Evolutionary conservation across 1,140 invertebrate genomes (phyloP), one percentile per base, ranked within the genome.

Genomic region (Plodia interpunctella): DNA sequence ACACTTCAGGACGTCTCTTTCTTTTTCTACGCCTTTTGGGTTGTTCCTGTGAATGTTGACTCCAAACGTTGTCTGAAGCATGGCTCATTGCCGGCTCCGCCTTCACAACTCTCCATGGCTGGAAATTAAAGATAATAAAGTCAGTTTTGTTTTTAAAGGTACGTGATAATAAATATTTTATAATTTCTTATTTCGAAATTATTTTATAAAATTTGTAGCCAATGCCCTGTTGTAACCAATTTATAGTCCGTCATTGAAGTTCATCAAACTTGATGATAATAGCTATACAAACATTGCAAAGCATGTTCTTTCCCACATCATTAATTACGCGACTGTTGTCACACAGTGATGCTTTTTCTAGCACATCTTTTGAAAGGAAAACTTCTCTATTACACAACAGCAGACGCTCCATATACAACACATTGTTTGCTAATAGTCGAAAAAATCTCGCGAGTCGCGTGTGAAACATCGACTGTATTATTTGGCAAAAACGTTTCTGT

Each of bases 91-190:
- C 57, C 60, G 74, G 66, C 25, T 78, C 76, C 15, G 65, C 59
- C 51, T 89, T 77, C 17, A 90, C 72, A 13, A 75, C 82, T 71
- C 83, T 81, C 91, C 91, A 91, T 56, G 80, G 68, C 91, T 92
- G 86, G 55, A 91, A 91, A 72, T 60, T 44, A 44, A 44, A 44
- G 13, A 44, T 15, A 44, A 3, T 15, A n/a, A 44, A 2, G 10
- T 44, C n/a, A 10, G 10, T 44, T 5, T 44, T 44, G 38, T 5
- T 44, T 44, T 15, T 15, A n/a, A n/a, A n/a, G n/a, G n/a, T n/a
- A n/a, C n/a, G n/a, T n/a, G n/a, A n/a, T n/a, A n/a, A n/a, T n/a
- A n/a, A n/a, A n/a, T 8, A 38, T 38, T 38, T 5, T 5, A 8
- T 38, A 11, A 38, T 38, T 11, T 11, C 5, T 9, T 38, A 38